phyloP scores from a whole-genome alignment of 2,888 invertebrate species.

The Acrobasis suavella region DNA sequence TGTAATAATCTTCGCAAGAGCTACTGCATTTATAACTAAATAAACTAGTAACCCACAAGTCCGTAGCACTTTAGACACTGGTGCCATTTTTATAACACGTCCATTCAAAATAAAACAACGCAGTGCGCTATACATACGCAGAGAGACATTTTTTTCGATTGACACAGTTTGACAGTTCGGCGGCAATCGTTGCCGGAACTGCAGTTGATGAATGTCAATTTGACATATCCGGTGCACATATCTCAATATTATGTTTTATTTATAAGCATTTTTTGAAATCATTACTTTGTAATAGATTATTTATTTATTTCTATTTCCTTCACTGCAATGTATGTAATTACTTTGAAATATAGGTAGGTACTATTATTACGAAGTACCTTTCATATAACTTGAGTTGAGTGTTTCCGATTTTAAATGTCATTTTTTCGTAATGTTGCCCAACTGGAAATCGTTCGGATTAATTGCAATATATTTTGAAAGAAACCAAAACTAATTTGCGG shows the following conservation, averaged over 20 bases:
- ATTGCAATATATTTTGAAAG: neutral
- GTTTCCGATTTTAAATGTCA: neutral
- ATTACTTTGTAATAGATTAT: no score
- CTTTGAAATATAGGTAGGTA: no score
- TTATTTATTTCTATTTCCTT: no score
- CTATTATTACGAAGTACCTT: no score
- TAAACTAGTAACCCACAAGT: slow-evolving; percentile 74
- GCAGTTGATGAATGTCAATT: slow-evolving; percentile 48
- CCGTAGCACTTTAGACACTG: slow-evolving; percentile 63
- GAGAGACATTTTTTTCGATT: slow-evolving; percentile 60
- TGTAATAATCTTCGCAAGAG: slow-evolving; percentile 39
- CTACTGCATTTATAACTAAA: slow-evolving; percentile 56
- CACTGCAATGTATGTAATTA: no score
- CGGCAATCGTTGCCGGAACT: slow-evolving; percentile 75
- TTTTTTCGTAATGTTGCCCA: neutral
- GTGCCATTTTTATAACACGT: slow-evolving; percentile 60
- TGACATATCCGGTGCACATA: slow-evolving; percentile 57
- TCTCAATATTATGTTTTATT: neutral
- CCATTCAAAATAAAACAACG: slow-evolving; percentile 54
- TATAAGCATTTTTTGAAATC: no score
- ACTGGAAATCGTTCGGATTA: neutral
- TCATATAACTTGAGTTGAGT: neutral
- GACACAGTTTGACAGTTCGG: slow-evolving; percentile 72
- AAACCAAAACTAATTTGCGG: neutral
- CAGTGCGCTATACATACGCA: slow-evolving; percentile 42